A percentile compares a stretch with the other conserved stretches of the same genome.
Conservation (phyloP, 1,140 invertebrate species). For the Riptortus pedestris region DNA sequence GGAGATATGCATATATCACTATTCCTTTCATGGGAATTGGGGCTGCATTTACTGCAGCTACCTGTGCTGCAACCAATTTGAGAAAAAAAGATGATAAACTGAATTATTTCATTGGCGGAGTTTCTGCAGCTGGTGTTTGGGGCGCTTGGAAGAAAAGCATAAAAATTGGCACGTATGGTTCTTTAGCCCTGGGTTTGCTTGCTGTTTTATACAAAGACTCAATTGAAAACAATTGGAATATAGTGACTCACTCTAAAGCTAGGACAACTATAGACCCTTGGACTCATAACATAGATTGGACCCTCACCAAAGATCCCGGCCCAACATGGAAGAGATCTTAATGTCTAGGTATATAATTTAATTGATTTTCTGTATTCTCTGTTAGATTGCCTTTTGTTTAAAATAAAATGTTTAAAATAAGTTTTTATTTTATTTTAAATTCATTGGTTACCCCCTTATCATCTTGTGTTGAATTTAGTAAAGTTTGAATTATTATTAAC, state of each 20-base stretch:
- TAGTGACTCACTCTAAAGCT: conserved; percentile 30
- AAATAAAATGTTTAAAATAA: too few species aligned
- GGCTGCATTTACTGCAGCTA: conserved; percentile 49
- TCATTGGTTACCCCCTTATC: too few species aligned
- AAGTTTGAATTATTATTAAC: too few species aligned
- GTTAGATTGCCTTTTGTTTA: too few species aligned
- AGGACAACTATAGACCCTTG: neutral
- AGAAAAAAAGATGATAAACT: conserved; percentile 51
- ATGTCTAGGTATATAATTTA: too few species aligned
- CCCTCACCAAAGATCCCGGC: neutral
- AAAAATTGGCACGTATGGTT: conserved; percentile 33
- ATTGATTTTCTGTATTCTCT: too few species aligned
- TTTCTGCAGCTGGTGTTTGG: conserved; percentile 44
- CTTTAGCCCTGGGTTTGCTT: conserved; percentile 36
- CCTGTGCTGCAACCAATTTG: conserved; percentile 45
- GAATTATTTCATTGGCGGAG: conserved; percentile 42
- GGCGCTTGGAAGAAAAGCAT: conserved; percentile 43
- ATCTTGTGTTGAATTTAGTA: too few species aligned
- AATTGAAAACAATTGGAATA: conserved; percentile 38
- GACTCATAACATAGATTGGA: neutral
- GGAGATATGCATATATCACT: conserved; percentile 42
- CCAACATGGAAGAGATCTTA: conserved; percentile 4
- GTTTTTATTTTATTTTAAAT: too few species aligned
- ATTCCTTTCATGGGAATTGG: conserved; percentile 38
- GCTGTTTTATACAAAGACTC: conserved; percentile 49